Base-by-base conservation (phyloP, 37 sponge, comb jelly and placozoan species). In the Agelas oroides region DNA sequence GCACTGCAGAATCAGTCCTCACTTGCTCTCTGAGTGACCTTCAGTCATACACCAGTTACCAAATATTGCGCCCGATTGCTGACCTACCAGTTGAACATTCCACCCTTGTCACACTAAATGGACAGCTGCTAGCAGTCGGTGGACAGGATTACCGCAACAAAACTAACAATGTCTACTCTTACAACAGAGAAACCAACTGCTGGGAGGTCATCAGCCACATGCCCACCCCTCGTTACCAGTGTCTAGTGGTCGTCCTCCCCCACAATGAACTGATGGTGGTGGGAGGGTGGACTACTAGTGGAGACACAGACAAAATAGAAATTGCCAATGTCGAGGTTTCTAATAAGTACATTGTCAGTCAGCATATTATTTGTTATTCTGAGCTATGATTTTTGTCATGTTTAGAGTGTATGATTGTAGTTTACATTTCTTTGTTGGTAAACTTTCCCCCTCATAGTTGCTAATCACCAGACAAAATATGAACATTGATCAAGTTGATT, bases 211-310 rank as follows among this genome's bases (percentile, higher is more conserved):
- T 61, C 27, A 61, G 63, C 63, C 5, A 25, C 25, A 61, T 61
- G 63, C 46, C 46, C 46, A 46, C 46, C 8, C 46, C 46, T 8
- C 46, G 46, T 12, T 46, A 3, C 8, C 6, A 46, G 3, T 46
- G 46, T 46, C 46, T 46, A 46, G 46, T 8, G 46, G 46, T 8
- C 13, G 68, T 67, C 68, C 25, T 27, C 30, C 25, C 68, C 33
- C 12, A 5, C 68, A 67, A 67, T 27, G 8, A 67, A 67, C 68
- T 67, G 68, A 31, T 67, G 68, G 68, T 67, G 31, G 68, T 67
- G 68, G 68, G 68, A 67, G 68, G 31, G 2, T 30, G 8, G 6
- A 46, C 46, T 46, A 8, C 3, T 12, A 46, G 46, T 46, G 8
- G 46, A 46, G 8, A 8, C 8, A 46, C 46, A 46, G 8, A 46